A percentile compares a stretch with the other conserved stretches of the same genome.
These are phyloP conservation scores for Progne subis DNA, from an alignment of 2,113 vertebrate species.

Conservation along the genomic window DNA sequence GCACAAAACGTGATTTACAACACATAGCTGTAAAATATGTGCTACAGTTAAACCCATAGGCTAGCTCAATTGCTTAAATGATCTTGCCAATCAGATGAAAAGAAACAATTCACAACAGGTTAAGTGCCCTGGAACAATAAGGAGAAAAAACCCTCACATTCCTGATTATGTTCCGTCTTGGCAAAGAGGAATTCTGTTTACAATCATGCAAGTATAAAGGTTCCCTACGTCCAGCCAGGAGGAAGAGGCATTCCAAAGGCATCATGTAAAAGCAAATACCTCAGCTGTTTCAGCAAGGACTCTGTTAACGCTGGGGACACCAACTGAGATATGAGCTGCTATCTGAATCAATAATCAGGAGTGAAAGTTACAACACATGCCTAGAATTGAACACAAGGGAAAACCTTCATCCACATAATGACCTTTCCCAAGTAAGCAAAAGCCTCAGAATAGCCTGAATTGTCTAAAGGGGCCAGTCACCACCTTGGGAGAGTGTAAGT, in stretches of 20 bases:
- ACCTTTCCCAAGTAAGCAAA: background rate
- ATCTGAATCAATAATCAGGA: background rate
- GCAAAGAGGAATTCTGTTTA: background rate
- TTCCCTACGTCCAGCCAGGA: background rate
- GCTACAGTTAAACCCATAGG: background rate
- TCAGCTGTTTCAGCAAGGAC: background rate
- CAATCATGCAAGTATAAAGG: background rate
- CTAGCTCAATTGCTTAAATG: background rate
- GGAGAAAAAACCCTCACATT: background rate
- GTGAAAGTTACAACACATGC: background rate
- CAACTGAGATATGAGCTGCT: background rate
- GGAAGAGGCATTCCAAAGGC: background rate
- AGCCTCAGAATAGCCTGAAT: background rate
- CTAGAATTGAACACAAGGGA: background rate
- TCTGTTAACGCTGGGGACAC: background rate
- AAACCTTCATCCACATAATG: background rate
- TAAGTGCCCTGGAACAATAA: background rate
- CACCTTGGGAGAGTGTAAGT: background rate
- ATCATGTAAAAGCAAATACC: background rate
- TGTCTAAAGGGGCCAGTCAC: background rate
- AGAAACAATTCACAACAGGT: background rate
- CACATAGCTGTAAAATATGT: background rate
- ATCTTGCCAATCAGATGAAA: background rate
- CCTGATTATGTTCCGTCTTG: background rate
- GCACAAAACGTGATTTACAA: background rate